Percentiles rank a stretch among this genome's conserved stretches.
Conservation (phyloP, 2,888 invertebrate species). For the Cyclophora albipunctata region DNA sequence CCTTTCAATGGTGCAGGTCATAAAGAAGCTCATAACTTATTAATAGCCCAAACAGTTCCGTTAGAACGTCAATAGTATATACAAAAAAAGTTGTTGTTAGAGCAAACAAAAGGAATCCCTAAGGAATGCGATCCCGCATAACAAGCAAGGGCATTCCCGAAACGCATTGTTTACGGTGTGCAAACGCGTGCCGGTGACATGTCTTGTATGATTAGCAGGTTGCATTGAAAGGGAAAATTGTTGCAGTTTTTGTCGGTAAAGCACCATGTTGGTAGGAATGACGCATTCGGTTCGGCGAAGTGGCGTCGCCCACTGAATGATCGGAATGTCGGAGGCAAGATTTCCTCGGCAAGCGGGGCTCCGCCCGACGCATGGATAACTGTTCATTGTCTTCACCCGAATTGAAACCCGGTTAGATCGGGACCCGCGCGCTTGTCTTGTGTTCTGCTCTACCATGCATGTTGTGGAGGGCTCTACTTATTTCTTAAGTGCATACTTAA, state of each 20-base stretch:
- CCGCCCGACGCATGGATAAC: constrained; percentile 17
- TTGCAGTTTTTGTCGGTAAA: constrained; percentile 53
- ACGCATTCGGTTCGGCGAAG: constrained; percentile 59
- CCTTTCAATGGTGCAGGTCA: no score
- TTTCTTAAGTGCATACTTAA: no score
- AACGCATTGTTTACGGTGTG: constrained; percentile 68
- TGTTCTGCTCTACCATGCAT: no score
- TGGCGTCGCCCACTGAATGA: constrained; percentile 29
- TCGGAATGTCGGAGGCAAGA: constrained; percentile 42
- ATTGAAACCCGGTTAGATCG: constrained; percentile 1
- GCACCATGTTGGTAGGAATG: constrained; percentile 36
- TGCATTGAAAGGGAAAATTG: constrained; percentile 69
- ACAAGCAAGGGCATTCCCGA: constrained; percentile 71
- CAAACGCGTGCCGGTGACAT: constrained; percentile 39
- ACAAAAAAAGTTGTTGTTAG: constrained; percentile 35
- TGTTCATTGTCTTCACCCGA: constrained; percentile 16
- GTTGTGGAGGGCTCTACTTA: no score
- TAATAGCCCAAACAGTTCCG: no score
- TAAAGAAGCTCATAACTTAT: no score
- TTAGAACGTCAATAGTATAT: no score
- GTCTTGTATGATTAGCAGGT: constrained; percentile 20
- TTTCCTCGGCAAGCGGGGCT: constrained; percentile 22
- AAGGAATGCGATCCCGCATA: constrained; percentile 66
- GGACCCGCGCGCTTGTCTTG: neutral
- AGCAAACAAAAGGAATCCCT: constrained; percentile 74